A percentile compares a stretch with the other conserved stretches of the same genome.
These are phyloP conservation scores for Neomonachus schauinslandi DNA, from an alignment of 2,113 vertebrate genomes.

Conservation along the genomic window DNA sequence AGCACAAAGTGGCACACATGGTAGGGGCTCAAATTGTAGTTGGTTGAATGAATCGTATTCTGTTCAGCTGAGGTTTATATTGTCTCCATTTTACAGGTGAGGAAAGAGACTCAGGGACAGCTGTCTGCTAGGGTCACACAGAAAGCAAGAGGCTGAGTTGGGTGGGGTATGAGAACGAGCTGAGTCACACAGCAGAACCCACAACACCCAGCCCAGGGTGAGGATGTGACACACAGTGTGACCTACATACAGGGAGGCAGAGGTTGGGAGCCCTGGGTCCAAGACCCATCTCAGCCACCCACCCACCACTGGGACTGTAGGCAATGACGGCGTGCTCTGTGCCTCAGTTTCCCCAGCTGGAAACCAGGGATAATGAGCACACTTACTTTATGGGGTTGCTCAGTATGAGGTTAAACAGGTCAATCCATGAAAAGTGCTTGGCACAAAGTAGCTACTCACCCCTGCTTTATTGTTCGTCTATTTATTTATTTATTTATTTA, in stretches of 20 bases:
- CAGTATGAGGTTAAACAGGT: neutral
- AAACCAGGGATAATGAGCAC: neutral
- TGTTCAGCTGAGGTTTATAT: neutral
- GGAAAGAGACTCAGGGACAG: neutral
- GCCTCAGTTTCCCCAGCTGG: neutral
- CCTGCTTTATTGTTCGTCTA: neutral
- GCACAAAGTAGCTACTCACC: neutral
- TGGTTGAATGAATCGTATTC: neutral
- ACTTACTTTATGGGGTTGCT: neutral
- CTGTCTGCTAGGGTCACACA: neutral
- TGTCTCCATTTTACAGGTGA: neutral
- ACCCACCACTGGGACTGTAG: neutral
- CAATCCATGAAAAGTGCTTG: neutral
- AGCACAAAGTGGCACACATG: neutral
- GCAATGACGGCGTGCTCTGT: neutral
- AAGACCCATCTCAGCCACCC: neutral
- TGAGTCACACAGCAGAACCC: too few species aligned
- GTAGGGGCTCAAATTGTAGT: neutral
- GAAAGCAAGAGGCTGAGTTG: neutral
- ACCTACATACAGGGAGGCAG: neutral
- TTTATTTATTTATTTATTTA: neutral
- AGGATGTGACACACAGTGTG: neutral
- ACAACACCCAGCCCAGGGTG: neutral
- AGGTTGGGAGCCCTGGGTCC: accelerated
- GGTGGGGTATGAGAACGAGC: neutral